phyloP scores from a whole-genome alignment of 2,113 vertebrate species.

The Saguinus imperator region DNA sequence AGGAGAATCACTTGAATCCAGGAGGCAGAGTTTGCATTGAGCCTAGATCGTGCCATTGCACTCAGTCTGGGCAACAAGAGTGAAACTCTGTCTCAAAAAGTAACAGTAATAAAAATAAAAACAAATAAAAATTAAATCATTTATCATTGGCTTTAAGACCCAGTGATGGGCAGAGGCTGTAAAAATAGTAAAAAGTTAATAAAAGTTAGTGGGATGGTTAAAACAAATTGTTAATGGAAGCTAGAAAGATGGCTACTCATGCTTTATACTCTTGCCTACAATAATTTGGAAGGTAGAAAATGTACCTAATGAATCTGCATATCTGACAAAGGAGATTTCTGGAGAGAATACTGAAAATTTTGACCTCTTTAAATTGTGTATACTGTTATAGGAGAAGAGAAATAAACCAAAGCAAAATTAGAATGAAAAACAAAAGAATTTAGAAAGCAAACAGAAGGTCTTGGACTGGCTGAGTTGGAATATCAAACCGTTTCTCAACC shows the following conservation, averaged over 20 bases:
- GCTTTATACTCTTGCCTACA: neutral
- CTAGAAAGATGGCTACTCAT: neutral
- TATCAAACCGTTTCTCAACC: neutral
- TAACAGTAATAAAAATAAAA: too few species aligned
- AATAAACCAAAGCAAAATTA: neutral
- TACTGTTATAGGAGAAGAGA: neutral
- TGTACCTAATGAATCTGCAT: neutral
- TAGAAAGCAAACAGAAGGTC: neutral
- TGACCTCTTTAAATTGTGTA: neutral
- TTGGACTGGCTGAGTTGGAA: neutral
- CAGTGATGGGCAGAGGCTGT: neutral
- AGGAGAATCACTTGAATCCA: too few species aligned
- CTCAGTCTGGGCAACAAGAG: too few species aligned
- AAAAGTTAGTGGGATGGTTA: neutral
- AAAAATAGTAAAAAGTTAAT: neutral
- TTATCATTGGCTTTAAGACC: neutral
- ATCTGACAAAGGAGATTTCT: neutral
- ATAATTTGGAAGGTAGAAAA: neutral
- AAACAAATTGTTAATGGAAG: neutral
- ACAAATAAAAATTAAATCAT: neutral
- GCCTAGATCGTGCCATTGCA: too few species aligned
- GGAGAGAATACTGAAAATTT: neutral
- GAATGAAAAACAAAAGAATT: neutral
- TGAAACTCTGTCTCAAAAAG: too few species aligned
- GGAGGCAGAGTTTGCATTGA: too few species aligned